Conservation (phyloP, 2,888 invertebrate genomes). For the Julus scandinavius region DNA sequence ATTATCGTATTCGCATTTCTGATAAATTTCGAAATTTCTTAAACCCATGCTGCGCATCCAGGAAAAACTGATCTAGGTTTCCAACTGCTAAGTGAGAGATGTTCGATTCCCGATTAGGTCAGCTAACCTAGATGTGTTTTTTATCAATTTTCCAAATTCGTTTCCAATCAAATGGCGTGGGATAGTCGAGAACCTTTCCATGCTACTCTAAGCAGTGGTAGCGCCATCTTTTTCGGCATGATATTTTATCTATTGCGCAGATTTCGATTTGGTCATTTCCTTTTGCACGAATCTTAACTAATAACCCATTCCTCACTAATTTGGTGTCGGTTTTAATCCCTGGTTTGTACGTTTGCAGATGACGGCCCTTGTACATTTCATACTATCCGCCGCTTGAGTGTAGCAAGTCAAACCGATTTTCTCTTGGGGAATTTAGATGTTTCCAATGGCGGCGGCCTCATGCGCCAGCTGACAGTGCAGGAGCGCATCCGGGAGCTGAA, state of each 20-base stretch:
- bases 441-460: conserved; percentile 62
- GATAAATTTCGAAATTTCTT: too few species aligned
- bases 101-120: too few species aligned
- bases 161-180: too few species aligned
- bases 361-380: conserved; percentile 52
- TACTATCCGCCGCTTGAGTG: conserved; percentile 64
- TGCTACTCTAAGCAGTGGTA: too few species aligned
- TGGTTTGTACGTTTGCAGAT: conserved; percentile 53
- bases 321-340: background rate
- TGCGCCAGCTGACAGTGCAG: conserved; percentile 67
- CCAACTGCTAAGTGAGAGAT: too few species aligned
- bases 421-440: conserved; percentile 66
- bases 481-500: conserved; percentile 69
- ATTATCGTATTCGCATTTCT: too few species aligned
- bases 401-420: conserved; percentile 68
- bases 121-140: too few species aligned
- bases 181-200: too few species aligned
- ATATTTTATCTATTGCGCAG: background rate
- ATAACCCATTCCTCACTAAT: background rate
- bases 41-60: too few species aligned
- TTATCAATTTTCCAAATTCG: too few species aligned
- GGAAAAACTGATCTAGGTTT: too few species aligned
- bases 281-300: background rate
- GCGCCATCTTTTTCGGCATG: background rate
- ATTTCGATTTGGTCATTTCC: background rate